A percentile compares a stretch with the other conserved stretches of the same genome.
Evolutionary conservation across 2,888 invertebrate species (phyloP).

Genomic region (Melinopterus prodromus): DNA sequence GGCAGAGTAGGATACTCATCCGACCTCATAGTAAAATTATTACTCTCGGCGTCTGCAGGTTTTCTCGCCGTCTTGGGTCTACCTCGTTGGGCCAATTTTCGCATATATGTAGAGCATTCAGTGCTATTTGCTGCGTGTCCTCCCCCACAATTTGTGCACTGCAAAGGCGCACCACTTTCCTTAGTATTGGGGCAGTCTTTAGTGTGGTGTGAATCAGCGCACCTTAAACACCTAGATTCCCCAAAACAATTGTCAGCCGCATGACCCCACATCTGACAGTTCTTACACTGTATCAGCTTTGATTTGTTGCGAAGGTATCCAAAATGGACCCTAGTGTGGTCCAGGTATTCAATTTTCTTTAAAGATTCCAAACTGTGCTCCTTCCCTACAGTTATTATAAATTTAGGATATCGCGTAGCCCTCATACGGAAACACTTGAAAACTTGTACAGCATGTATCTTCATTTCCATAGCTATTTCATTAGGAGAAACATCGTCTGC

Average conservation of each 20-base stretch:
- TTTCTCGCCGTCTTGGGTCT: neutral
- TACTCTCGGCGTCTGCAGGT: neutral
- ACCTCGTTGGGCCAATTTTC: slow-evolving; percentile 9
- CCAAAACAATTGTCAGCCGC: slow-evolving; percentile 26
- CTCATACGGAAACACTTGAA: slow-evolving; percentile 6
- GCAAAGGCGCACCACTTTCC: slow-evolving; percentile 14
- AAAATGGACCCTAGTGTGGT: neutral
- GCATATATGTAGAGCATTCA: neutral
- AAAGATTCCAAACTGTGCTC: neutral
- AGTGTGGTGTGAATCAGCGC: slow-evolving; percentile 24
- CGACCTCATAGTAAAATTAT: neutral
- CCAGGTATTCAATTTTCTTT: slow-evolving; percentile 6
- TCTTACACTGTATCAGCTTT: slow-evolving; percentile 23
- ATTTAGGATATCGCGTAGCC: neutral
- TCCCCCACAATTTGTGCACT: slow-evolving; percentile 30
- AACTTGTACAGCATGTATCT: neutral
- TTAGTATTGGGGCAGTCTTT: slow-evolving; percentile 21
- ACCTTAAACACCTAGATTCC: slow-evolving; percentile 30
- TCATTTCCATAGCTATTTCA: neutral
- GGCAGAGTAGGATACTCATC: neutral
- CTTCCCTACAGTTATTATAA: neutral
- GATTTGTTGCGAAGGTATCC: neutral
- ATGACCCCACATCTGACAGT: slow-evolving; percentile 29
- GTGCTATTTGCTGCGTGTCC: slow-evolving; percentile 30
- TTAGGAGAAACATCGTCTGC: neutral